These are phyloP conservation scores for Catharus fuscescens DNA, from an alignment of 2,113 vertebrate species.

Conservation along the genomic window DNA sequence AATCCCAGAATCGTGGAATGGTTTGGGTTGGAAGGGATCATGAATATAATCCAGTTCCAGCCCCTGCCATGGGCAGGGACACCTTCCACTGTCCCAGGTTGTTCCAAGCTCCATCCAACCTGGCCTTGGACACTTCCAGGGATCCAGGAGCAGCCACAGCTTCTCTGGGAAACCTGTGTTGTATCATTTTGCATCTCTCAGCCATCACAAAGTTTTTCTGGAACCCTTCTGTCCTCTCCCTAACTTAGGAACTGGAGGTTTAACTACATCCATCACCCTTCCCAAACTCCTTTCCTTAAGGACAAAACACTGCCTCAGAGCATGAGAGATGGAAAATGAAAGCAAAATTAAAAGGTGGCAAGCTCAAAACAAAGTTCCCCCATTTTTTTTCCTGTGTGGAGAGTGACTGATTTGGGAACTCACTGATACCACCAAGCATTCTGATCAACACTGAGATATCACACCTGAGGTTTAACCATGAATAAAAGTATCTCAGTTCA, in stretches of 20 bases:
- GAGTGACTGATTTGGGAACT: background rate
- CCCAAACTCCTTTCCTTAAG: background rate
- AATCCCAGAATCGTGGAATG: background rate
- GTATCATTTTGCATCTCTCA: background rate
- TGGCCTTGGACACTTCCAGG: background rate
- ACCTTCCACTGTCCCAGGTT: background rate
- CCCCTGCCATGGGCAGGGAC: background rate
- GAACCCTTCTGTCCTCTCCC: background rate
- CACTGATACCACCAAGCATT: background rate
- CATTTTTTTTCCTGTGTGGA: background rate
- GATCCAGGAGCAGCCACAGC: background rate
- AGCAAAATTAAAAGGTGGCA: background rate
- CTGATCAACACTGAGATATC: background rate
- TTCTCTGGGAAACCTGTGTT: background rate
- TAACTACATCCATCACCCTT: background rate
- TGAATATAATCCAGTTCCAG: background rate
- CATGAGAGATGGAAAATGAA: background rate
- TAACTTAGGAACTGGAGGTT: background rate
- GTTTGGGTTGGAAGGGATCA: background rate
- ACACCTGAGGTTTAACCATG: background rate
- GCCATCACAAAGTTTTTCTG: background rate
- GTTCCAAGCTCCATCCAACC: rapidly evolving
- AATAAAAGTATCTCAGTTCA: background rate
- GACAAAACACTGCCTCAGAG: background rate
- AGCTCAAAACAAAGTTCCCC: background rate